phyloP scores from a whole-genome alignment of 2,797 vertebrate species.

The Phalloptychus januarius region DNA sequence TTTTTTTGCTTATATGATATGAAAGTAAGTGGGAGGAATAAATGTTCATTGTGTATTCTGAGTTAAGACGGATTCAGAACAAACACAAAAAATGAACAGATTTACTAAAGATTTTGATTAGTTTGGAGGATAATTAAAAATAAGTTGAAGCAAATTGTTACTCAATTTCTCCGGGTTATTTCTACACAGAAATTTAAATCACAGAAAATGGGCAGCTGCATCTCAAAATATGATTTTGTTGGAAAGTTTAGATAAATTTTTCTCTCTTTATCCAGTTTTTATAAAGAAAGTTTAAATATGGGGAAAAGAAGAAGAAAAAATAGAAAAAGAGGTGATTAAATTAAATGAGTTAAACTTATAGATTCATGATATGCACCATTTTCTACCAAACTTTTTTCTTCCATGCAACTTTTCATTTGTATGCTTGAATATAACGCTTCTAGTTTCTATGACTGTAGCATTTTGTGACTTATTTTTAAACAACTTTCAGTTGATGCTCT shows the following conservation, averaged over 20 bases:
- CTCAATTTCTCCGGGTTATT: background rate
- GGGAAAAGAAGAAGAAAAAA: background rate
- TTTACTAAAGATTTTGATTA: background rate
- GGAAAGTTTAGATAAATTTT: background rate
- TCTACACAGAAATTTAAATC: background rate
- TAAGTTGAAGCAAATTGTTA: background rate
- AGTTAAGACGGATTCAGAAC: background rate
- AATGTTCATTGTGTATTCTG: background rate
- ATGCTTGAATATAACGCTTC: background rate
- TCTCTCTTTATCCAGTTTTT: background rate
- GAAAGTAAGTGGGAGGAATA: background rate
- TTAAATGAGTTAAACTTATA: background rate
- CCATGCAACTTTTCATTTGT: background rate
- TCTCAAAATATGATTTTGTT: background rate
- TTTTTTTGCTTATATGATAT: background rate
- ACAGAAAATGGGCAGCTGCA: background rate
- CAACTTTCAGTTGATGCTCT: background rate
- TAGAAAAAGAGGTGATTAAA: background rate
- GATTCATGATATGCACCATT: background rate
- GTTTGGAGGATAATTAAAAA: background rate
- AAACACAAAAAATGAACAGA: background rate
- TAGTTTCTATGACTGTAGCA: background rate
- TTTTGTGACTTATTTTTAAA: background rate
- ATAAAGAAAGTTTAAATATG: background rate
- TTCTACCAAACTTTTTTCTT: background rate